Evolutionary conservation across 2,888 invertebrate species (phyloP).

Genomic region (Rugalucina vietnamica): DNA sequence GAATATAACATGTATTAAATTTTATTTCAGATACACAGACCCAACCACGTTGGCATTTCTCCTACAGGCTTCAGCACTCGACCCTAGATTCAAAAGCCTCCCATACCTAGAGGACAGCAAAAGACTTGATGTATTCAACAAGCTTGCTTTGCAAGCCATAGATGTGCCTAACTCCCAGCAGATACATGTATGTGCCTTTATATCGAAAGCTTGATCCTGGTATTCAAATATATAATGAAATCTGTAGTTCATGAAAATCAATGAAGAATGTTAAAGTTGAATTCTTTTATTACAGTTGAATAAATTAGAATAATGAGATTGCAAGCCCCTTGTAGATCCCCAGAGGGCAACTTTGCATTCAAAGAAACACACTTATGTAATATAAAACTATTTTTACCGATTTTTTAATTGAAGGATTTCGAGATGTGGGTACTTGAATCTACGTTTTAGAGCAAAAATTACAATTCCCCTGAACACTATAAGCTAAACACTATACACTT

Average conservation of each 20-base stretch:
- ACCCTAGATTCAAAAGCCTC: constrained; percentile 33
- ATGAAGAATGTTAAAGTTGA: no score
- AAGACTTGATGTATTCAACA: neutral
- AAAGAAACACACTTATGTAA: no score
- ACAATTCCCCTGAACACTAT: neutral
- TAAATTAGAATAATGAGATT: no score
- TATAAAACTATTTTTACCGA: no score
- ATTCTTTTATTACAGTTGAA: no score
- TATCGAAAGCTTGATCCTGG: neutral
- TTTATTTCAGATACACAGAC: constrained; percentile 26
- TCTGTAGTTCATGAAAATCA: neutral
- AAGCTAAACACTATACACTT: neutral
- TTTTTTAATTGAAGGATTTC: no score
- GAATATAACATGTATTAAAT: neutral
- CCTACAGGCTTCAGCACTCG: constrained; percentile 15
- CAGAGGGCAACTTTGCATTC: no score
- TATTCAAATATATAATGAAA: neutral
- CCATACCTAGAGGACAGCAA: constrained; percentile 22
- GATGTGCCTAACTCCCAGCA: neutral
- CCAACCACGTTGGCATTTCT: neutral
- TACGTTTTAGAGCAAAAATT: neutral
- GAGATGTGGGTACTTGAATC: no score
- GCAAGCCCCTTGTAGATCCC: no score
- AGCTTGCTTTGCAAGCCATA: neutral
- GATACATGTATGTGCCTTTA: neutral